These are phyloP conservation scores for Riparia riparia DNA, from an alignment of 2,113 vertebrate species.

Conservation along the genomic window DNA sequence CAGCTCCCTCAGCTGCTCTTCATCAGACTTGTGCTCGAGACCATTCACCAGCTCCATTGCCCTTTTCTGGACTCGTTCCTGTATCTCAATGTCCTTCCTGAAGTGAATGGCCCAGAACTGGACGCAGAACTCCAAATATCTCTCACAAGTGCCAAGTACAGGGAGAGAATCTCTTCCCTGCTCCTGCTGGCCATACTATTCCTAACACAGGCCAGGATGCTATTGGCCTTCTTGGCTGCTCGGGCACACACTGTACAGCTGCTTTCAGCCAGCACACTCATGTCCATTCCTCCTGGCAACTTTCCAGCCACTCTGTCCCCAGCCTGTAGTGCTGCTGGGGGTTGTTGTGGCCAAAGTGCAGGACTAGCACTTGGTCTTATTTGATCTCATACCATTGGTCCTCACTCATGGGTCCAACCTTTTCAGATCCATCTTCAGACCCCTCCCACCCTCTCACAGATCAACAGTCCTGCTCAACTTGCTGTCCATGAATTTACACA, in stretches of 20 bases:
- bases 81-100: background rate
- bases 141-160: background rate
- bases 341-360: background rate
- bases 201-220: background rate
- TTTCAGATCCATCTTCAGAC: background rate
- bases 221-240: background rate
- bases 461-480: background rate
- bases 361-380: background rate
- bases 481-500: background rate
- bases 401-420: background rate
- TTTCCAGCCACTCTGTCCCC: background rate
- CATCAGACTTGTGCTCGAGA: background rate
- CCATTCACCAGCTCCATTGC: background rate
- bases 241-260: background rate
- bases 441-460: background rate
- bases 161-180: background rate
- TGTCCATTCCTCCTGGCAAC: background rate
- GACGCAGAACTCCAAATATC: background rate
- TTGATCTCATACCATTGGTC: background rate
- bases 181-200: background rate
- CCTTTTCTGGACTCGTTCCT: background rate
- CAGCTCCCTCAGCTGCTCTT: background rate
- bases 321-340: background rate
- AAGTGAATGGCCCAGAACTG: background rate
- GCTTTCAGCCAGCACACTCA: background rate